Conservation (phyloP, 2,113 vertebrate species). For the Malurus alboscapulatus region DNA sequence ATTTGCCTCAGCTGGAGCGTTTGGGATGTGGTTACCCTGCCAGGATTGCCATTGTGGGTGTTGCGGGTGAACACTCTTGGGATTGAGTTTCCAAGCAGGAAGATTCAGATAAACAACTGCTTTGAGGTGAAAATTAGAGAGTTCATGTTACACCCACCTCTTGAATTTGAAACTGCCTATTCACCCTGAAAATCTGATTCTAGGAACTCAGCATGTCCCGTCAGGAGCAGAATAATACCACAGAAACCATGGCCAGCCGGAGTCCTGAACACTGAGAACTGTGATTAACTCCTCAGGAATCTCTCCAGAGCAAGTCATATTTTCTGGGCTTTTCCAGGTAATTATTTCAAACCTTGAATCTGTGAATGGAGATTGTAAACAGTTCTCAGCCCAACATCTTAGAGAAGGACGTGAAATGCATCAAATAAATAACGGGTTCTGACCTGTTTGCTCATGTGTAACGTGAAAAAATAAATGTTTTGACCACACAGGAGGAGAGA, state of each 20-base stretch:
- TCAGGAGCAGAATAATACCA: constrained; percentile 38
- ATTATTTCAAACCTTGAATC: not conserved
- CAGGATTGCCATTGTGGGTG: not conserved
- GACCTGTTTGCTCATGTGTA: not conserved
- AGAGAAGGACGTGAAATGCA: not conserved
- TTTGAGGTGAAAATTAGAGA: constrained; percentile 57
- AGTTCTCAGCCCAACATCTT: not conserved
- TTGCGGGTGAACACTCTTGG: not conserved
- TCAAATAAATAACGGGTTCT: not conserved
- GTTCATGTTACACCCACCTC: constrained; percentile 25
- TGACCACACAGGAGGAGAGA: not conserved
- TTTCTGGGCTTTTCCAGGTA: not conserved
- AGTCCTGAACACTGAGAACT: not conserved
- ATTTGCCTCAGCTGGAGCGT: not conserved
- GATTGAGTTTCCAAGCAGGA: constrained; percentile 30
- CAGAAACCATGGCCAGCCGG: not conserved
- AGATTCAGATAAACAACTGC: constrained; percentile 10
- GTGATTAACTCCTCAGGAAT: constrained; percentile 40
- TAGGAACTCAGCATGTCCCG: not conserved
- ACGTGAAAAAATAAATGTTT: not conserved
- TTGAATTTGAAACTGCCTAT: constrained; percentile 28
- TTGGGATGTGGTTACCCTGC: not conserved
- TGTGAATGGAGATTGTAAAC: not conserved
- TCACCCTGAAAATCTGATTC: constrained; percentile 35
- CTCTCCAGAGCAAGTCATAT: not conserved